Evolutionary conservation across 2,797 vertebrate species (phyloP), one percentile per base, ranked within the genome.

Genomic region (Synanceia verrucosa): DNA sequence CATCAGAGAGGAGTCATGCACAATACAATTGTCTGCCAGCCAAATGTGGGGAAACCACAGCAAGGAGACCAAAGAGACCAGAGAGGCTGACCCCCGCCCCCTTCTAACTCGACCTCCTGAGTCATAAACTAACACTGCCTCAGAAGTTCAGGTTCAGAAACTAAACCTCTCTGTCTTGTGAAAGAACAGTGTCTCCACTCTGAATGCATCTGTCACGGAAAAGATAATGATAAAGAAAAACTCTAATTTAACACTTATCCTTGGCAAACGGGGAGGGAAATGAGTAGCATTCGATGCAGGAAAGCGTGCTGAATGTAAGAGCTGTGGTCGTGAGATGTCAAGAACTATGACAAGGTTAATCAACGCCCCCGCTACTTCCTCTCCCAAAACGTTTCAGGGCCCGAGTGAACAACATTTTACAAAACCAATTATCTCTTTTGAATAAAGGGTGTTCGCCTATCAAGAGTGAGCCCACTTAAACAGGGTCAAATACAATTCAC

Each of bases 351-450:
- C 83, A 87, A 84, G 85, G 86, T 92, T 88, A 88, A 88, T 89
- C 88, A 86, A 82, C 23, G 71, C 29, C 13, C n/a, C 46, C 6
- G 36, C 61, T 69, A 57, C 64, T 70, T 78, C 74, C 65, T 53
- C 64, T 73, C 56, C 62, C 23, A 55, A 74, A 88, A 83, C 26
- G 46, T 83, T 72, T 68, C 70, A 18, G 51, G 51, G 48, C 71
- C 61, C 23, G 12, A 29, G 1, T 50, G 65, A 76, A 75, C 82
- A 83, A 83, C 82, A 69, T 85, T 88, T 82, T 77, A 81, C 59
- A 72, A 83, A 89, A 80, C 72, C 88, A 91, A 89, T 92, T 91
- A 92, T 91, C 85, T 86, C 85, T 79, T 88, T 75, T 86, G 84
- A 89, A 88, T 90, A 87, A 89, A 88, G 76, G 65, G 68, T 70